These are phyloP conservation scores for Catocala fraxini DNA, from an alignment of 2,888 invertebrate species.

Conservation along the genomic window DNA sequence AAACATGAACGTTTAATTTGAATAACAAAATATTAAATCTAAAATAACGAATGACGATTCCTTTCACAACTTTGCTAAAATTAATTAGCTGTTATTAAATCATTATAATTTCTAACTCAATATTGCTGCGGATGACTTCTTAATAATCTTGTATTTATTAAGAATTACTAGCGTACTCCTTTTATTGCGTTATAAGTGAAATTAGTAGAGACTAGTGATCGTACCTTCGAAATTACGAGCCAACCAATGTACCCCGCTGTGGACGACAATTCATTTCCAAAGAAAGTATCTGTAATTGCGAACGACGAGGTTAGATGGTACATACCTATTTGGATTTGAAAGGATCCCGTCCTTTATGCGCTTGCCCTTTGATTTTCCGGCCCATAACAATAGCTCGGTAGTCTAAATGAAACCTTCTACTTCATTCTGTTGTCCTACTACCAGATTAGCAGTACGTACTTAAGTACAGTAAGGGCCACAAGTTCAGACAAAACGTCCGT, in stretches of 20 bases:
- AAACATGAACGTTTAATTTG: too few species aligned
- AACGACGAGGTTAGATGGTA: slow-evolving; percentile 63
- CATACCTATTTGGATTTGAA: slow-evolving; percentile 65
- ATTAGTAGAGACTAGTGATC: neutral
- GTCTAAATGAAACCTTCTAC: slow-evolving; percentile 65
- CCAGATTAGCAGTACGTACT: slow-evolving; percentile 34
- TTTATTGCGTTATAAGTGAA: neutral
- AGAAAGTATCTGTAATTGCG: slow-evolving; percentile 75
- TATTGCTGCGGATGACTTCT: too few species aligned
- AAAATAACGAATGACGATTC: too few species aligned
- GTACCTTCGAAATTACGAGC: neutral
- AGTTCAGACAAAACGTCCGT: slow-evolving; percentile 36
- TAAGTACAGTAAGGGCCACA: slow-evolving; percentile 24
- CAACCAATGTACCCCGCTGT: slow-evolving; percentile 31
- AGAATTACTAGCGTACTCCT: neutral
- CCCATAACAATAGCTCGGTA: slow-evolving; percentile 68
- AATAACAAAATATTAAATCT: too few species aligned
- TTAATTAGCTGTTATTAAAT: too few species aligned
- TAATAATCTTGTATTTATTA: too few species aligned
- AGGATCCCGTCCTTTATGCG: slow-evolving; percentile 67
- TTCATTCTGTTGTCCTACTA: slow-evolving; percentile 59
- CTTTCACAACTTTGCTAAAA: too few species aligned
- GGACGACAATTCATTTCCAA: slow-evolving; percentile 66
- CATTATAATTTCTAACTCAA: too few species aligned
- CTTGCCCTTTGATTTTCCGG: slow-evolving; percentile 70